Conservation (phyloP, 2,797 vertebrate species). For the Onychomys leucogaster region DNA sequence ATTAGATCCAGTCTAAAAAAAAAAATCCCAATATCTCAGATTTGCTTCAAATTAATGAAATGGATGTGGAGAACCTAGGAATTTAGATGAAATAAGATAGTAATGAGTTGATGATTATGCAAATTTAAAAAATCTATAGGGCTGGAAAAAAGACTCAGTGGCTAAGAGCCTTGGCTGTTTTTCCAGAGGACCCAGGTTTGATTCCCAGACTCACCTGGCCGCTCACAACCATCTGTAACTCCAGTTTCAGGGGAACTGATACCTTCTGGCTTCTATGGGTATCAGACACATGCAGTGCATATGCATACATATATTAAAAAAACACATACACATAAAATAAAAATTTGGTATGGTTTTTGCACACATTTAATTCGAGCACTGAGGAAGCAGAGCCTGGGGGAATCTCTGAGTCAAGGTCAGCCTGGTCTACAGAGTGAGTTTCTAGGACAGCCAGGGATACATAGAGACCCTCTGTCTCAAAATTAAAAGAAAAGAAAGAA, state of each 20-base stretch:
- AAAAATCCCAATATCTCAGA: neutral
- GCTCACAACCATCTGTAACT: neutral
- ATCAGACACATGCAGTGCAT: neutral
- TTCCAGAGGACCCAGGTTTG: neutral
- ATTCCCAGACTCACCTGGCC: neutral
- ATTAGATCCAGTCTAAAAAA: neutral
- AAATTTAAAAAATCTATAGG: neutral
- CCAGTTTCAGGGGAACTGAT: neutral
- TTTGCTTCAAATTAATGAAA: constrained; percentile 22
- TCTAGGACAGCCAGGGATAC: neutral
- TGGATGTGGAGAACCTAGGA: neutral
- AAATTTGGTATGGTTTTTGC: neutral
- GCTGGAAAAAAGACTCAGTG: neutral
- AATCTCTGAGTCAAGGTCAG: neutral
- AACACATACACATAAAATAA: neutral
- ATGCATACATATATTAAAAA: neutral
- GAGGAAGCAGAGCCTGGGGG: neutral
- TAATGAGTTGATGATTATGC: neutral
- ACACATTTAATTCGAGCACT: neutral
- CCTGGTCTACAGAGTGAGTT: neutral
- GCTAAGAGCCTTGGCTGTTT: neutral
- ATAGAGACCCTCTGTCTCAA: neutral
- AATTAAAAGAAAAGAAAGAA: too few relatives aligned
- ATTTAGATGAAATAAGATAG: neutral
- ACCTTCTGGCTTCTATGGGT: neutral